phyloP scores from a whole-genome alignment of 2,797 vertebrate species.

The Macrochelys suwanniensis region DNA sequence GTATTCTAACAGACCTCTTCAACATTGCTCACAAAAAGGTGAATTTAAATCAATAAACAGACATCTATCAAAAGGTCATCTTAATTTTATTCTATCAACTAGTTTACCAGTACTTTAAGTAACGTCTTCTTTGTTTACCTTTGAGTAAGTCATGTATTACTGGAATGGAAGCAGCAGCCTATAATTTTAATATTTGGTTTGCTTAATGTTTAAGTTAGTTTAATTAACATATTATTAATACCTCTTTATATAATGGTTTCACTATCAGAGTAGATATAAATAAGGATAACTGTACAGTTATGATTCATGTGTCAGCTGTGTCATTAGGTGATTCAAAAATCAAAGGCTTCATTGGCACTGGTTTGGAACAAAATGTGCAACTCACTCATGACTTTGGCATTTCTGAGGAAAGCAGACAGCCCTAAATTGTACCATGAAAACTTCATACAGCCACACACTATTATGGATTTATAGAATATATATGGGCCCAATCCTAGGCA shows the following conservation, averaged over 20 bases:
- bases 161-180: neutral
- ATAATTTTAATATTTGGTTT: constrained; percentile 39
- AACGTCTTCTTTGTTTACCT: constrained; percentile 62
- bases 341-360: constrained; percentile 19
- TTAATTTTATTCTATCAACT: constrained; percentile 79
- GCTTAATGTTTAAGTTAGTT: constrained; percentile 59
- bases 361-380: constrained; percentile 13
- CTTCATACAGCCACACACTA: fast-evolving
- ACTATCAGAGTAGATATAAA: constrained; percentile 68
- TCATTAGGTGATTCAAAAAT: constrained; percentile 52
- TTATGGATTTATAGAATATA: fast-evolving
- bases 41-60: constrained; percentile 85
- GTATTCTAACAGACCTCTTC: constrained; percentile 82
- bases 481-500: neutral
- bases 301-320: constrained; percentile 56
- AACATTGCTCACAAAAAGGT: constrained; percentile 75
- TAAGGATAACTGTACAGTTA: constrained; percentile 64
- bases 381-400: neutral
- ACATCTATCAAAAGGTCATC: constrained; percentile 85
- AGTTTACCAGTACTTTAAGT: constrained; percentile 70
- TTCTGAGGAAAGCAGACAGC: neutral
- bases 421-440: fast-evolving
- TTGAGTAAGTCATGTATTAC: constrained; percentile 27
- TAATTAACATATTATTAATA: constrained; percentile 72
- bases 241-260: constrained; percentile 32